Base-by-base conservation (phyloP, 2,888 invertebrate species). In the Ormyrus thymus region DNA sequence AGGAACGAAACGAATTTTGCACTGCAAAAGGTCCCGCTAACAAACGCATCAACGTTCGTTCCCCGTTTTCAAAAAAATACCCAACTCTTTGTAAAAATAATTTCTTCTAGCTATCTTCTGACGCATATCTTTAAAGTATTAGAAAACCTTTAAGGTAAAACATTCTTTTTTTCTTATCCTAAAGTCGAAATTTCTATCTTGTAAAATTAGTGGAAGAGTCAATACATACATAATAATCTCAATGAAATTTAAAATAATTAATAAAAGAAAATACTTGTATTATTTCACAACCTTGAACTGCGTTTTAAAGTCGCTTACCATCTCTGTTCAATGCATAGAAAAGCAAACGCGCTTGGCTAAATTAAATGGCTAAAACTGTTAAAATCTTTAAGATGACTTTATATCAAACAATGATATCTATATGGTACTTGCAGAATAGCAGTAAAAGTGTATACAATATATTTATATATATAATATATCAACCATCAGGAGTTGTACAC, bases 81-180 rank as follows among this genome's bases (percentile, higher is more conserved):
- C 10, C n/a, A 78, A 64, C 13, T 50, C 8, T 69, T 43, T 62
- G 45, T 15, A 69, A 61, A 13, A 72, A 72, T 58, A 70, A 55
- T 61, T 58, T 76, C 11, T 4, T 45, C 6, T 51, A 69, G 56
- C 50, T 68, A 77, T 61, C 4, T 15, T 7, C 56, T 45, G 62
- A 78, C 66, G 51, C 56, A 62, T 29, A 62, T n/a, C 43, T 53
- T 55, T 45, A n/a, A 62, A 62, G 55, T 51, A 46, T 15, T 58
- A 58, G 6, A 46, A 71, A 58, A 58, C 6, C 53, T 64, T 70
- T 66, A 46, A 58, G 48, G 15, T 65, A 74, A 29, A 46, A 53
- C 10, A 51, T 46, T 43, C 62, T 6, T 43, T 43, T 43, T 56
- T 69, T 10, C 15, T 51, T 46, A 9, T 68, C 46, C 9, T 13